phyloP scores from a whole-genome alignment of 2,888 invertebrate genomes.

The Lobophora halterata region DNA sequence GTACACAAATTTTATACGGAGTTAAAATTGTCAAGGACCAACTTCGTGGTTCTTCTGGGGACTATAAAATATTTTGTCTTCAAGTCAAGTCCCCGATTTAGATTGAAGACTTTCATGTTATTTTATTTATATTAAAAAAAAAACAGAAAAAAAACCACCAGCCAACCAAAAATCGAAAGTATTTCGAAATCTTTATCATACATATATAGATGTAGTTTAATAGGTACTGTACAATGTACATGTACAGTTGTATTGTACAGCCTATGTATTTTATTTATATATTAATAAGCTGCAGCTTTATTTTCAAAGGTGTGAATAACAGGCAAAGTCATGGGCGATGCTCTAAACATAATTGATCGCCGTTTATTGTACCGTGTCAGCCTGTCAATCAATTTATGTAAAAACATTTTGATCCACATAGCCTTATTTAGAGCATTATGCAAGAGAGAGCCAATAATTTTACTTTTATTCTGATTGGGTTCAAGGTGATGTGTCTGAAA shows the following conservation, averaged over 20 bases:
- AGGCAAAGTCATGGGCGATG: slow-evolving; percentile 7
- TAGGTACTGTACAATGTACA: no score
- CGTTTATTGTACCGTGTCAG: slow-evolving; percentile 60
- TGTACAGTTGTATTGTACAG: neutral
- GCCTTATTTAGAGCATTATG: slow-evolving; percentile 41
- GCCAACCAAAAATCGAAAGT: no score
- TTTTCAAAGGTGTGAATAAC: neutral
- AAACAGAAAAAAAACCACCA: no score
- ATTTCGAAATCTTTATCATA: no score
- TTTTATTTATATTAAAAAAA: no score
- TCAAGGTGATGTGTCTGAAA: slow-evolving; percentile 14
- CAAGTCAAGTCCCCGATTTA: no score
- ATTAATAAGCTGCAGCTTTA: neutral
- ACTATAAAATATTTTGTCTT: no score
- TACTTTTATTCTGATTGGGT: slow-evolving; percentile 19
- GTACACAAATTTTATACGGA: no score
- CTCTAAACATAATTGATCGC: slow-evolving; percentile 60
- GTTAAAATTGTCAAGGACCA: no score
- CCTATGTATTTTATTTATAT: neutral
- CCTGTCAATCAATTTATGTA: slow-evolving; percentile 75
- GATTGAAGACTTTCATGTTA: no score
- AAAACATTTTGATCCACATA: slow-evolving; percentile 67
- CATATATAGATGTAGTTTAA: no score
- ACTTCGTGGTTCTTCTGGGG: no score
- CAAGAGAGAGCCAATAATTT: slow-evolving; percentile 32